Evolutionary conservation across 2,888 invertebrate genomes (phyloP).

Genomic region (Rhaphigaster nebulosa): DNA sequence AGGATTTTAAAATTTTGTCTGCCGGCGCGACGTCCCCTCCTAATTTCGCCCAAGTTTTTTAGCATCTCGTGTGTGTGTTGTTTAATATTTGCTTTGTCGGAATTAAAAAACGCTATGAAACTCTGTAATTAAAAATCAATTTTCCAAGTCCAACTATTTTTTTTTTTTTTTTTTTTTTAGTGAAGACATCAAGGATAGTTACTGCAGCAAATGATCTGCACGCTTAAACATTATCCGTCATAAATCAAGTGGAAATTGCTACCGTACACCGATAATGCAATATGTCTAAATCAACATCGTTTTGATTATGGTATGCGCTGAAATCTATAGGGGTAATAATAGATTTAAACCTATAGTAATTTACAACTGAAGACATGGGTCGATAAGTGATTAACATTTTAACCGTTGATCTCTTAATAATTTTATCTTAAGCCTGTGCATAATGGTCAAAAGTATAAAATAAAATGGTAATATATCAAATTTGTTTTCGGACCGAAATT

Average conservation of each 20-base stretch:
- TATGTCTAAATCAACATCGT: not conserved
- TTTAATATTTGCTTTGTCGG: too few relatives aligned
- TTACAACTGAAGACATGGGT: not conserved
- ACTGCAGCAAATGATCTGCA: not conserved
- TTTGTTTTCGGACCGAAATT: too few relatives aligned
- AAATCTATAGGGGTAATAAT: not conserved
- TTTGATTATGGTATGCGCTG: not conserved
- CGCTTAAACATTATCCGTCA: not conserved
- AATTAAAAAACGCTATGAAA: not conserved
- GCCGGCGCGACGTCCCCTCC: too few relatives aligned
- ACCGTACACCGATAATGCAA: not conserved
- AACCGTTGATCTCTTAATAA: too few relatives aligned
- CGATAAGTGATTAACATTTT: not conserved
- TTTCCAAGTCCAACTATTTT: not conserved
- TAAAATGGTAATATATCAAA: too few relatives aligned
- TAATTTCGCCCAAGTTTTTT: too few relatives aligned
- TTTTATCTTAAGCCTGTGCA: too few relatives aligned
- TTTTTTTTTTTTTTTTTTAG: not conserved
- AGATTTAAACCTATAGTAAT: not conserved
- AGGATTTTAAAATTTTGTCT: too few relatives aligned
- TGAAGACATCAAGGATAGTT: not conserved
- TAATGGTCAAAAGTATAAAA: too few relatives aligned
- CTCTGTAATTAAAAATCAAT: not conserved
- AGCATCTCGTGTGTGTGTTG: too few relatives aligned
- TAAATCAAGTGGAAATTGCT: not conserved